These are phyloP conservation scores for Carpatolechia fugitivella DNA, from an alignment of 2,888 invertebrate species.

Conservation along the genomic window DNA sequence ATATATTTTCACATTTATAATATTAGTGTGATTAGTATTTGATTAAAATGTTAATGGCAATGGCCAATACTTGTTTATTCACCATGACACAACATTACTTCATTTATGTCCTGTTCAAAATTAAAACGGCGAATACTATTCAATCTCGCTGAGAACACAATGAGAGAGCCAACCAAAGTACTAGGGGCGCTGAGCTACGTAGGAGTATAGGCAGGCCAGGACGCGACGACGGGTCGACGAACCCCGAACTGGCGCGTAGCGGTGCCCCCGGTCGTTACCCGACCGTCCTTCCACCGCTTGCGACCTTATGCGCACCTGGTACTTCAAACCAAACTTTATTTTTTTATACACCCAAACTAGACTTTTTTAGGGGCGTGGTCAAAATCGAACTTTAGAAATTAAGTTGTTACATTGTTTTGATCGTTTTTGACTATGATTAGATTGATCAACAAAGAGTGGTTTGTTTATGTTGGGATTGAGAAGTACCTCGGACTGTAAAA, in stretches of 20 bases:
- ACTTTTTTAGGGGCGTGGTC: neutral
- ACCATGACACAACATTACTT: neutral
- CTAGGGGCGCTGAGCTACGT: conserved; percentile 11
- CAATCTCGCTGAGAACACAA: neutral
- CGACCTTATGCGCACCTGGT: conserved; percentile 74
- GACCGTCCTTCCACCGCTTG: conserved; percentile 64
- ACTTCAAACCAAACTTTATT: conserved; percentile 36
- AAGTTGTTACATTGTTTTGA: neutral
- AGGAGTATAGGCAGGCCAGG: conserved; percentile 31
- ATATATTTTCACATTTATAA: too few relatives aligned
- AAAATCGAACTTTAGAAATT: neutral
- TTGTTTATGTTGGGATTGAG: too few relatives aligned
- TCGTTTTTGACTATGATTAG: neutral
- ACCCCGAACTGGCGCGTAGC: conserved; percentile 73
- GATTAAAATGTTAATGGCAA: too few relatives aligned
- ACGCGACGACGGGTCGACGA: conserved; percentile 61
- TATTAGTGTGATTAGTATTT: too few relatives aligned
- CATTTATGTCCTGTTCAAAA: neutral
- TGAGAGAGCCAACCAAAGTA: conserved; percentile 13
- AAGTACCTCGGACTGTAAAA: too few relatives aligned
- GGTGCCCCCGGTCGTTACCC: conserved; percentile 77
- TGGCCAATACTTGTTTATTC: too few relatives aligned
- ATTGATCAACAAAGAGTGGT: too few relatives aligned
- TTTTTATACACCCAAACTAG: conserved; percentile 19
- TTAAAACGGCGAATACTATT: neutral